Conservation (phyloP, 2,113 vertebrate genomes). For the Scalopus aquaticus region DNA sequence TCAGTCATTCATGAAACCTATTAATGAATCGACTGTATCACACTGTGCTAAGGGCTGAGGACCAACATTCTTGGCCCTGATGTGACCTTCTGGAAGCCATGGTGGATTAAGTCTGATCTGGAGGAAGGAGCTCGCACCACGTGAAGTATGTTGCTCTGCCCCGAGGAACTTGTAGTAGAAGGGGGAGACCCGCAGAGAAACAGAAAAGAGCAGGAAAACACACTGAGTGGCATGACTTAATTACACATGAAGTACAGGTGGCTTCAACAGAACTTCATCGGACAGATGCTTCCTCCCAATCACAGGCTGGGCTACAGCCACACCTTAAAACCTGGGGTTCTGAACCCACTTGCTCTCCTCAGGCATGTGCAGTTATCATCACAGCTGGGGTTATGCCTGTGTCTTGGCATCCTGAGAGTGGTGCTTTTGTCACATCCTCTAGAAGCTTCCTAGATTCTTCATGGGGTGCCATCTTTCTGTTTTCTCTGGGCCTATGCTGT, state of each 20-base stretch:
- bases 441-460: not conserved
- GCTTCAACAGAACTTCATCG: not conserved
- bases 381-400: not conserved
- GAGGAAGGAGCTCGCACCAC: not conserved
- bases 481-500: not conserved
- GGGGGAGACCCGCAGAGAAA: not conserved
- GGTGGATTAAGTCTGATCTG: not conserved
- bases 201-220: not conserved
- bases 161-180: not conserved
- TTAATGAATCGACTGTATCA: not conserved
- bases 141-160: not conserved
- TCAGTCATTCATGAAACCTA: slow-evolving; percentile 37
- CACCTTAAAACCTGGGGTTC: not conserved
- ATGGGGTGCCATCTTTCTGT: not conserved
- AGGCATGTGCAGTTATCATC: not conserved
- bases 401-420: not conserved
- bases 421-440: not conserved
- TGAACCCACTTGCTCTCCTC: not conserved
- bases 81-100: not conserved
- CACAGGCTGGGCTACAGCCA: not conserved
- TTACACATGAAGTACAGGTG: not conserved
- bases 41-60: not conserved
- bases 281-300: not conserved
- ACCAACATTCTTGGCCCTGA: not conserved
- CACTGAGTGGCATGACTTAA: not conserved